A percentile compares a stretch with the other conserved stretches of the same genome.
Conservation (phyloP, 2,888 invertebrate species). For the Ephialtes manifestator region DNA sequence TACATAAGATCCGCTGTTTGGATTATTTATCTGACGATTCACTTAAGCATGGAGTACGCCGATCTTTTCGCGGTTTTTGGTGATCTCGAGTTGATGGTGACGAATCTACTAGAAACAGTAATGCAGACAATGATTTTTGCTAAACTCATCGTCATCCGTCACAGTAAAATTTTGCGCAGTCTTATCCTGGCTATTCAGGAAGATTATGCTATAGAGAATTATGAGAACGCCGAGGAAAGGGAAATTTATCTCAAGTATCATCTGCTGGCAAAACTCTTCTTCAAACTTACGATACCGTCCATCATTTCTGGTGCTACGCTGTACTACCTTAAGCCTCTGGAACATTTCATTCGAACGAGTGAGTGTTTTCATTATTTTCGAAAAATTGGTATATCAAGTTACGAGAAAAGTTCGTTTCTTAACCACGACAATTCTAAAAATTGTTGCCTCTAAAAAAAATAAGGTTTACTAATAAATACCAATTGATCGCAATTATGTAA, state of each 20-base stretch:
- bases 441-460: too few species aligned
- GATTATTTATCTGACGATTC: slow-evolving; percentile 63
- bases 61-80: slow-evolving; percentile 60
- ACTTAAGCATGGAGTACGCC: slow-evolving; percentile 66
- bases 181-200: slow-evolving; percentile 63
- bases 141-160: slow-evolving; percentile 68
- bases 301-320: slow-evolving; percentile 55
- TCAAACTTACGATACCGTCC: slow-evolving; percentile 69
- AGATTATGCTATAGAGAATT: slow-evolving; percentile 56
- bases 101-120: slow-evolving; percentile 63
- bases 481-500: too few species aligned
- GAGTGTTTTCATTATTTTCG: slow-evolving; percentile 20
- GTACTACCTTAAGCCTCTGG: slow-evolving; percentile 68
- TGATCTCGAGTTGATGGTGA: slow-evolving; percentile 62
- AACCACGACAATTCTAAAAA: too few species aligned
- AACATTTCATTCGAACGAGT: slow-evolving; percentile 63
- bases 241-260: slow-evolving; percentile 68
- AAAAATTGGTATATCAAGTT: not conserved
- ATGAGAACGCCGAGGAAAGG: slow-evolving; percentile 61
- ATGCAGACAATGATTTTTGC: slow-evolving; percentile 69
- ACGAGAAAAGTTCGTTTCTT: too few species aligned
- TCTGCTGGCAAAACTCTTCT: slow-evolving; percentile 64
- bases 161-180: slow-evolving; percentile 64
- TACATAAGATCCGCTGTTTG: slow-evolving; percentile 65
- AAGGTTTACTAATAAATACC: too few species aligned